Base-by-base conservation (phyloP, 2,113 vertebrate species). In the Sylvia atricapilla region DNA sequence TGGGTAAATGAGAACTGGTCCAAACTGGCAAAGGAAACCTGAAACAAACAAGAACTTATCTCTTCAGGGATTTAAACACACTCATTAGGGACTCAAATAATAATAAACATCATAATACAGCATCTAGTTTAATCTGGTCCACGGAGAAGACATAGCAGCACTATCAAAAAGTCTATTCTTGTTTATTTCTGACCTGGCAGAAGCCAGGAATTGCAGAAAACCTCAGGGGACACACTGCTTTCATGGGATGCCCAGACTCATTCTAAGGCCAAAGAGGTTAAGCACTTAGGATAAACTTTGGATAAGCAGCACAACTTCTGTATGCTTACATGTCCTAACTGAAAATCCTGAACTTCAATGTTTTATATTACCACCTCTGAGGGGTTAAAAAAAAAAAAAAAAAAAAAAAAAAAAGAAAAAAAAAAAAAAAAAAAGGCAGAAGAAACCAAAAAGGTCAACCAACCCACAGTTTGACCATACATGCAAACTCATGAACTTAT, bases 201-300 rank as follows among this genome's bases (percentile, higher is more conserved):
- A 95, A 95, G 52, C 53, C 70, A 92, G 60, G 56, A 89, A 92
- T 72, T 89, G 92, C 53, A 93, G 81, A 93, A 97, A 89, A 95
- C 63, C 91, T 93, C 94, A 80, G 74, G 69, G 73, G 84, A 90
- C 47, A 92, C 75, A 56, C 53, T 88, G 88, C 90, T 94, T 91
- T 89, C 89, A 90, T 41, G 55, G 62, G 81, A 92, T 82, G 67
- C 75, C 60, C 76, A 64, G 64, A 55, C 86, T 74, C 76, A 91
- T 94, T 95, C 68, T 84, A 78, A 97, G 86, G 91, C 84, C 91
- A 94, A 73, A 93, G 72, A 94, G 78, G 92, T 95, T 97, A 97
- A 96, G 91, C 31, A 79, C 50, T 88, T 83, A 11, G 6, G 95
- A 92, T 93, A 96, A 96, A 95, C 67, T 96, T 92, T 77, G 60